These are phyloP conservation scores for Chymomyza procnemis DNA, from an alignment of 2,888 invertebrate species.

Conservation along the genomic window DNA sequence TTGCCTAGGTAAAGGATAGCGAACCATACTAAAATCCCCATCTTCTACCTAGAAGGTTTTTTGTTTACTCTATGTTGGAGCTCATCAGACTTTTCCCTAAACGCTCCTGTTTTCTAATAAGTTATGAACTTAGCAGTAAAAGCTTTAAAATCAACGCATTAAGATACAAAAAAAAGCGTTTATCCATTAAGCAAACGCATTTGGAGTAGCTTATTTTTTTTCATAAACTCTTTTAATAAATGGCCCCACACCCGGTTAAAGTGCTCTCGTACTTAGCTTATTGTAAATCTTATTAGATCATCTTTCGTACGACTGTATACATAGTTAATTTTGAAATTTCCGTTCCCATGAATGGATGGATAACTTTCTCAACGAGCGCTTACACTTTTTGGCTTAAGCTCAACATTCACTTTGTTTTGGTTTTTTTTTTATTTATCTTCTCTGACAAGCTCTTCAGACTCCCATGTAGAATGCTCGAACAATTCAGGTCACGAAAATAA, in stretches of 20 bases:
- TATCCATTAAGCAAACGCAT: background rate
- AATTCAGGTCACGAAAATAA: background rate
- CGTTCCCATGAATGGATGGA: background rate
- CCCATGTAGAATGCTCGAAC: background rate
- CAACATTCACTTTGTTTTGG: conserved; percentile 18
- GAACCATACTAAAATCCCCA: too few relatives aligned
- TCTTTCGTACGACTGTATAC: background rate
- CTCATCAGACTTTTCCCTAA: too few relatives aligned
- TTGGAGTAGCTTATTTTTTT: conserved; percentile 1
- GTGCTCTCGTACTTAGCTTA: conserved; percentile 4
- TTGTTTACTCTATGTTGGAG: too few relatives aligned
- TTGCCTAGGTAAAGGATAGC: too few relatives aligned
- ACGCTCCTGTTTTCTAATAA: background rate
- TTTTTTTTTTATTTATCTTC: conserved; percentile 21
- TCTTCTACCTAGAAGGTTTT: too few relatives aligned
- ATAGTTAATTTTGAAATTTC: background rate
- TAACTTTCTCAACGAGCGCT: conserved; percentile 36
- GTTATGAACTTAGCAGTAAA: background rate
- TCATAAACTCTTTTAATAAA: background rate
- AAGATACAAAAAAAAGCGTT: background rate
- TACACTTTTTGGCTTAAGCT: conserved; percentile 24
- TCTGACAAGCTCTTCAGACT: background rate
- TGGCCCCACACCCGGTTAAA: background rate
- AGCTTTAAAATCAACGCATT: background rate
- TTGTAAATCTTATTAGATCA: background rate